phyloP scores from a whole-genome alignment of 2,113 vertebrate species.

The Alosa alosa region DNA sequence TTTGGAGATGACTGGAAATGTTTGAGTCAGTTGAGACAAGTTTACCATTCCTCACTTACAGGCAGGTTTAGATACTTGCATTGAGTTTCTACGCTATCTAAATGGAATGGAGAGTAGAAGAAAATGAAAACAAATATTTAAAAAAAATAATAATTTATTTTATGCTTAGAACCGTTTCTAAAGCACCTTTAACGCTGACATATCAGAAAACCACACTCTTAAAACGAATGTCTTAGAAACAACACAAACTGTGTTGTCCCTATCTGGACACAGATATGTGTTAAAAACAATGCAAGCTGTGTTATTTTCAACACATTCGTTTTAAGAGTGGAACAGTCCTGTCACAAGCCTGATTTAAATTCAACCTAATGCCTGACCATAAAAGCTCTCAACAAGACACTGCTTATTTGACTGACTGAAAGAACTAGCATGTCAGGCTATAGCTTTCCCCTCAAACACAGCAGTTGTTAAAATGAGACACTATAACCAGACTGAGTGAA shows the following conservation, averaged over 20 bases:
- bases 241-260: no score
- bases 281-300: no score
- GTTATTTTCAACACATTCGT: no score
- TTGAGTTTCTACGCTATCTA: not conserved
- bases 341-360: not conserved
- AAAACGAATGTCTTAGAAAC: no score
- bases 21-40: not conserved
- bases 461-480: not conserved
- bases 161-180: not conserved
- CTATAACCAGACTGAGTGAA: not conserved
- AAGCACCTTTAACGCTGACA: not conserved
- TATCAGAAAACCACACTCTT: not conserved
- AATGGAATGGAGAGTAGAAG: not conserved
- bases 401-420: not conserved
- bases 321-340: not conserved
- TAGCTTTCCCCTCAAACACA: not conserved
- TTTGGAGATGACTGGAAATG: not conserved
- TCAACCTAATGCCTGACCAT: not conserved
- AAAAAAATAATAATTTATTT: not conserved
- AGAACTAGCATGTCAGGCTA: not conserved
- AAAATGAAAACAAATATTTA: not conserved
- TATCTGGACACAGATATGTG: no score
- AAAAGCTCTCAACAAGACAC: not conserved
- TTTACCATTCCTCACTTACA: not conserved
- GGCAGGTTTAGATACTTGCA: not conserved